Conservation (phyloP, 2,113 vertebrate genomes). For the Pampusana beccarii region DNA sequence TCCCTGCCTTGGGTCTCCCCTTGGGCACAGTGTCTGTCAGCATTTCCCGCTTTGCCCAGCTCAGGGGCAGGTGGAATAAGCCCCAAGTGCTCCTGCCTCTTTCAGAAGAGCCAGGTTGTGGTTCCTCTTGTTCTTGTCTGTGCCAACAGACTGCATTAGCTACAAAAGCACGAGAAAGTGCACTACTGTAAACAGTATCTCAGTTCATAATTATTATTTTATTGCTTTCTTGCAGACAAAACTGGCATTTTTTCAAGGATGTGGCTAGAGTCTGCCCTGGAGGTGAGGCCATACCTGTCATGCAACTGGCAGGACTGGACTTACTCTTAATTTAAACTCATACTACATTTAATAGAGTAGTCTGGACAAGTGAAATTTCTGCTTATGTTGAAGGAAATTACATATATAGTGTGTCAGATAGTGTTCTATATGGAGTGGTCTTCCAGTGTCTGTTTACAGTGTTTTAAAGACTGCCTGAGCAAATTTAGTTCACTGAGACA, state of each 20-base stretch:
- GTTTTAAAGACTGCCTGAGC: background rate
- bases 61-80: background rate
- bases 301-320: background rate
- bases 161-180: background rate
- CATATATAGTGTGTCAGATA: rapidly evolving
- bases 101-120: background rate
- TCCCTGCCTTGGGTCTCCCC: background rate
- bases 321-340: background rate
- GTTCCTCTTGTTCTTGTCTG: background rate
- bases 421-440: background rate
- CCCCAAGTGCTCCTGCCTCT: background rate
- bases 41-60: background rate
- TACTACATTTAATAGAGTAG: background rate
- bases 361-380: background rate
- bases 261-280: background rate
- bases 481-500: background rate
- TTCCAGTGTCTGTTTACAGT: background rate
- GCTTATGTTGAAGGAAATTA: background rate
- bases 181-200: background rate
- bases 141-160: background rate
- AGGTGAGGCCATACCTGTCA: background rate
- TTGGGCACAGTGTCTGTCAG: background rate
- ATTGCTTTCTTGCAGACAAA: slow-evolving; percentile 20
- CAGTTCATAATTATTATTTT: background rate
- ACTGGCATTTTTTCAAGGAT: slow-evolving; percentile 6